These are phyloP conservation scores for Hipposideros armiger DNA, from an alignment of 2,113 vertebrate species.

Conservation along the genomic window DNA sequence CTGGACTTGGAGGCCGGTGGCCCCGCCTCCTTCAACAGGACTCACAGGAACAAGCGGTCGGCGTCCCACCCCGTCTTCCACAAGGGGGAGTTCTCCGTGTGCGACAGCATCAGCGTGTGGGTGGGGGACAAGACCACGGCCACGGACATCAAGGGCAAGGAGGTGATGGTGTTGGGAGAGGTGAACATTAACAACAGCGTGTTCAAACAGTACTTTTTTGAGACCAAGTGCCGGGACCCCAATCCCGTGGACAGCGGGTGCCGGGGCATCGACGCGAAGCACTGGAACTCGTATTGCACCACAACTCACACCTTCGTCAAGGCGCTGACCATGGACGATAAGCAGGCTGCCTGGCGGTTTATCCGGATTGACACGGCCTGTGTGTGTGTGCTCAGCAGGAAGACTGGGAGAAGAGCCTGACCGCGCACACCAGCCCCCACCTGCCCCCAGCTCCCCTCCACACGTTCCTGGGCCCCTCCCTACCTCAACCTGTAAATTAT, in stretches of 20 bases:
- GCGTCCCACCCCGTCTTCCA: conserved; percentile 90
- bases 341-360: conserved; percentile 95
- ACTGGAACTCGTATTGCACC: conserved; percentile 99
- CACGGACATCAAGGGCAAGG: conserved; percentile 96
- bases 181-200: conserved; percentile 96
- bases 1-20: conserved; percentile 78
- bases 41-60: conserved; percentile 89
- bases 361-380: conserved; percentile 98
- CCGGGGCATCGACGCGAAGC: conserved; percentile 95
- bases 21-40: conserved; percentile 85
- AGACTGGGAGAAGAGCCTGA: conserved; percentile 90
- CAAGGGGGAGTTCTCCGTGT: conserved; percentile 97
- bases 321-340: conserved; percentile 93
- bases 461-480: conserved; percentile 89
- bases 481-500: conserved; percentile 99
- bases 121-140: conserved; percentile 95
- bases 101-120: conserved; percentile 96
- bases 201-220: conserved; percentile 97
- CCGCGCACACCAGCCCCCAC: conserved; percentile 51
- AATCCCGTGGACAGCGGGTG: conserved; percentile 92
- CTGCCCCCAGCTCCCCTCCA: conserved; percentile 45
- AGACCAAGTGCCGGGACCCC: conserved; percentile 95
- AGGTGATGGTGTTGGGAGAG: conserved; percentile 95
- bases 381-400: conserved; percentile 97
- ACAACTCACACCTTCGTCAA: conserved; percentile 98